Evolutionary conservation across 2,797 vertebrate genomes (phyloP).

Genomic region (Adelosebastes latens): DNA sequence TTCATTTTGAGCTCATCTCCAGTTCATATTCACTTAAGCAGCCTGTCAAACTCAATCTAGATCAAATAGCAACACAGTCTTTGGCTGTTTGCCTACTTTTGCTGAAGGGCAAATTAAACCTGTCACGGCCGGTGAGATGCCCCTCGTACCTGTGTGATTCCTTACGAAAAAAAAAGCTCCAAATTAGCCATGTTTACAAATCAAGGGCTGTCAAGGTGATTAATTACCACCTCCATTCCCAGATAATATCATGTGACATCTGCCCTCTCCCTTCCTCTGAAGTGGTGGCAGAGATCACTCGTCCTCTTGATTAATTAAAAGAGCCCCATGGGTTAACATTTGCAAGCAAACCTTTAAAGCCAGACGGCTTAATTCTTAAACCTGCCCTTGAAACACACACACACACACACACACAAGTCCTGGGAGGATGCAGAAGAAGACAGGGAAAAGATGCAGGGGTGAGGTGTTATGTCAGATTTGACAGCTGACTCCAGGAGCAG

Average conservation of each 20-base stretch:
- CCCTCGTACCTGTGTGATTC: conserved; percentile 40
- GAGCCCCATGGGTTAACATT: conserved; percentile 66
- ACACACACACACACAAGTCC: conserved; percentile 12
- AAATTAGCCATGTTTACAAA: conserved; percentile 75
- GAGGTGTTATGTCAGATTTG: conserved; percentile 48
- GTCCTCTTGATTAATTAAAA: conserved; percentile 77
- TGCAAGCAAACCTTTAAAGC: conserved; percentile 46
- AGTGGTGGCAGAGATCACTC: conserved; percentile 69
- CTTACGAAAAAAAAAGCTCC: conserved; percentile 23
- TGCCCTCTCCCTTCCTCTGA: conserved; percentile 63
- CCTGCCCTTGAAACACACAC: conserved; percentile 34
- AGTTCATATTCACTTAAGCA: conserved; percentile 56
- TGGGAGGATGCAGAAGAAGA: conserved; percentile 23
- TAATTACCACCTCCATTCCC: conserved; percentile 63
- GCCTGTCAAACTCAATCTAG: conserved; percentile 65
- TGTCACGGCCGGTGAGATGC: conserved; percentile 38
- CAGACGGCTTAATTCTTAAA: conserved; percentile 21
- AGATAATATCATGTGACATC: conserved; percentile 75
- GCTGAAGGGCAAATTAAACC: conserved; percentile 64
- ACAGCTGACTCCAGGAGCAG: conserved; percentile 35
- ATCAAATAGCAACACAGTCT: conserved; percentile 43
- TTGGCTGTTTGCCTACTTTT: conserved; percentile 48
- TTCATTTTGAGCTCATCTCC: conserved; percentile 36
- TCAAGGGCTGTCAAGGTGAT: conserved; percentile 72
- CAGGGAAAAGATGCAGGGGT: conserved; percentile 28